These are phyloP conservation scores for Ecdyonurus torrentis DNA, from an alignment of 2,888 invertebrate genomes.

Conservation along the genomic window DNA sequence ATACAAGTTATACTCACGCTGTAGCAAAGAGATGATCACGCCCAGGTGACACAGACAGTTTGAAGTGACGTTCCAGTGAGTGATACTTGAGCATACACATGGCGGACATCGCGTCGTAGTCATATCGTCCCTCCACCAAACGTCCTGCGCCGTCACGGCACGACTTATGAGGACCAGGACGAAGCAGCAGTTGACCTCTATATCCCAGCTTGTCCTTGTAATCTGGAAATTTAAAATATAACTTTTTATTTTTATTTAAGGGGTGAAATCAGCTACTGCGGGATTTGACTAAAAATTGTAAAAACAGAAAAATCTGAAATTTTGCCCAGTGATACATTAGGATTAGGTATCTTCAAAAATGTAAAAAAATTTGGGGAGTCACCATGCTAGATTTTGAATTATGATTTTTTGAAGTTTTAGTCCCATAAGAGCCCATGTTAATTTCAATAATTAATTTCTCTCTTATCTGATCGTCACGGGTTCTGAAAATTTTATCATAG, in stretches of 20 bases:
- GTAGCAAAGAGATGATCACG: constrained; percentile 43
- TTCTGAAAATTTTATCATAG: no score
- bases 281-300: no score
- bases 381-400: no score
- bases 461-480: no score
- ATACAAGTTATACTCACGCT: constrained; percentile 37
- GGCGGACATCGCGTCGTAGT: constrained; percentile 45
- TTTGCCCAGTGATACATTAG: no score
- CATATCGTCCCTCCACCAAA: constrained; percentile 37
- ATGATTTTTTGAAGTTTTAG: no score
- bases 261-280: no score
- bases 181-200: constrained; percentile 39
- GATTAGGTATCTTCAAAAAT: no score
- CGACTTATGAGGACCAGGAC: constrained; percentile 23
- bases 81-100: constrained; percentile 41
- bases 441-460: no score
- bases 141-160: constrained; percentile 25
- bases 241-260: background rate
- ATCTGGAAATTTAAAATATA: constrained; percentile 25
- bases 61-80: constrained; percentile 40
- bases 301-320: no score
- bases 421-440: no score
- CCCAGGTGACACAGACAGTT: constrained; percentile 42
- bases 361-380: no score
- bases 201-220: constrained; percentile 44